Conservation (phyloP, 2,797 vertebrate species). For the Rhinichthys osculus region DNA sequence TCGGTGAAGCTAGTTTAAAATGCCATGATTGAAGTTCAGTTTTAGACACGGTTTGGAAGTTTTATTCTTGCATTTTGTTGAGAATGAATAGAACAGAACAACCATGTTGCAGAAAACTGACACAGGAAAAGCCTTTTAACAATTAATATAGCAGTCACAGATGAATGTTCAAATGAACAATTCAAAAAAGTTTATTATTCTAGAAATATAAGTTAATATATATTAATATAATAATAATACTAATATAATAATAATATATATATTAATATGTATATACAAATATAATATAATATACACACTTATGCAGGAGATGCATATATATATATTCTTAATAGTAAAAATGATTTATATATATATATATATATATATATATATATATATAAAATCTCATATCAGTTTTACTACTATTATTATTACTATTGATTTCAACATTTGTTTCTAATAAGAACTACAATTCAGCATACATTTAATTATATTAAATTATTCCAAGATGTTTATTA, state of each 20-base stretch:
- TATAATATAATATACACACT: too few relatives aligned
- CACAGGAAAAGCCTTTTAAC: neutral
- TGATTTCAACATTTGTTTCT: neutral
- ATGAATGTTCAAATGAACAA: neutral
- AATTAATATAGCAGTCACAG: neutral
- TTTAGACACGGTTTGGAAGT: conserved; percentile 11
- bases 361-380: too few relatives aligned
- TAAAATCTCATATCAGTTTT: too few relatives aligned
- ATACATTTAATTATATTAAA: neutral
- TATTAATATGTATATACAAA: too few relatives aligned
- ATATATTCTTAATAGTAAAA: too few relatives aligned
- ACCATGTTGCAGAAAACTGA: neutral
- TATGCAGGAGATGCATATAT: too few relatives aligned
- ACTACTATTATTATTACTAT: neutral
- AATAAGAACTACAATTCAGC: neutral
- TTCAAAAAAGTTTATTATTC: neutral
- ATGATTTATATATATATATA: too few relatives aligned
- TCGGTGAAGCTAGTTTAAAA: conserved; percentile 13
- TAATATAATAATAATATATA: too few relatives aligned
- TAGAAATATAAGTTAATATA: neutral
- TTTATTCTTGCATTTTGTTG: conserved; percentile 20
- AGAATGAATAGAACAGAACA: neutral
- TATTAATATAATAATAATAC: too few relatives aligned
- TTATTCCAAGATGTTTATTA: neutral
- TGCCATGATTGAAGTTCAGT: conserved; percentile 23